These are phyloP conservation scores for Melanophora roralis DNA, from an alignment of 2,888 invertebrate species.

Conservation along the genomic window DNA sequence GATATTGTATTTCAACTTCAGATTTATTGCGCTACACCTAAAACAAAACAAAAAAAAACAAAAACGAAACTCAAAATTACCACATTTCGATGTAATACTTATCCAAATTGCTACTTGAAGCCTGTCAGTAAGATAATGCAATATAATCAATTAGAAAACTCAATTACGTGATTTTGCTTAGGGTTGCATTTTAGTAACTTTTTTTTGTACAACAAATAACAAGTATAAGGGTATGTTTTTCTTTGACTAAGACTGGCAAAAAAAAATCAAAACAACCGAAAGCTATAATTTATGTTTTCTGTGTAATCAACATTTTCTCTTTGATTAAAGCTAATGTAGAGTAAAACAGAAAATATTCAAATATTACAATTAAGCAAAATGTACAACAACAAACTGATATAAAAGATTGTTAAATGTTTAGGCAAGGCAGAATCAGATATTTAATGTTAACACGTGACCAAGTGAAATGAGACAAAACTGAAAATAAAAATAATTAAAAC, in stretches of 20 bases:
- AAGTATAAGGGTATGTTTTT: slow-evolving; percentile 9
- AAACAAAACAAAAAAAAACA: not conserved
- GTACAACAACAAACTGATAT: not conserved
- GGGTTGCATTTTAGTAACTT: not conserved
- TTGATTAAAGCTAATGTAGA: not conserved
- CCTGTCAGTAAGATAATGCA: not conserved
- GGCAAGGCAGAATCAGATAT: too few relatives aligned
- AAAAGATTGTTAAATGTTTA: too few relatives aligned
- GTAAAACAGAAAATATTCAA: slow-evolving; percentile 34
- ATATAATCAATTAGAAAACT: slow-evolving; percentile 26
- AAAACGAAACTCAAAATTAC: not conserved
- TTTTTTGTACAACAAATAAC: not conserved
- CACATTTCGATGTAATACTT: not conserved
- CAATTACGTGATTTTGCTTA: slow-evolving; percentile 8
- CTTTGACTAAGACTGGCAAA: not conserved
- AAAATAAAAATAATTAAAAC: not conserved
- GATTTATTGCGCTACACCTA: too few relatives aligned
- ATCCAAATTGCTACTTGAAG: not conserved
- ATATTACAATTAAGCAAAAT: slow-evolving; percentile 40
- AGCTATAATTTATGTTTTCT: slow-evolving; percentile 33
- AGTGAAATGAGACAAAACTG: not conserved
- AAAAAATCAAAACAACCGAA: not conserved
- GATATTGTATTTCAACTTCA: slow-evolving; percentile 2
- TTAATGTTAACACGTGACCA: slow-evolving; percentile 54
- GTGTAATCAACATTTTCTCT: not conserved